Percentiles rank a stretch among this genome's conserved stretches.
phyloP scores from a whole-genome alignment of 1,140 invertebrate genomes.

The Drosophila guanche region DNA sequence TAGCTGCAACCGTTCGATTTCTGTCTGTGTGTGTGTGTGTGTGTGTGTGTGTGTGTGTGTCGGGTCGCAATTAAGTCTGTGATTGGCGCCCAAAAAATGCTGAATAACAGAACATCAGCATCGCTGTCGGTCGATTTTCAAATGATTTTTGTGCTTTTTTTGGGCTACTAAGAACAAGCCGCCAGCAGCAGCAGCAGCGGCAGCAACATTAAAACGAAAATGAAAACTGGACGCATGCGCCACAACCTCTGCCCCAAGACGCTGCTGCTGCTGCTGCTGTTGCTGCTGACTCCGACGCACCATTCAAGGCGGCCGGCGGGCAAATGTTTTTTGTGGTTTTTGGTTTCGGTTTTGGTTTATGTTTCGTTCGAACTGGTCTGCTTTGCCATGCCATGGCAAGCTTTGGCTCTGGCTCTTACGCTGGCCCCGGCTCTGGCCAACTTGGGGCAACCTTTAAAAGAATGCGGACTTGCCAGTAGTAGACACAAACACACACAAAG shows the following conservation, averaged over 20 bases:
- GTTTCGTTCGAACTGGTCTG: constrained; percentile 61
- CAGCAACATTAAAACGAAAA: constrained; percentile 52
- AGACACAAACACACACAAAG: constrained; percentile 47
- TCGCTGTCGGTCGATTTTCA: too few species aligned
- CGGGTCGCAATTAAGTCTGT: constrained; percentile 14
- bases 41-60: too few species aligned
- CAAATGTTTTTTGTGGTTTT: constrained; percentile 51
- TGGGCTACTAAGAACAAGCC: constrained; percentile 14
- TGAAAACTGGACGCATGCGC: constrained; percentile 56
- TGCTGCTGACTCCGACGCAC: constrained; percentile 8
- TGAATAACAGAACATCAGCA: too few species aligned
- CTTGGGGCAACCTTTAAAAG: constrained; percentile 75
- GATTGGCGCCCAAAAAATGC: constrained; percentile 26
- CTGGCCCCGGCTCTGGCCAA: constrained; percentile 53
- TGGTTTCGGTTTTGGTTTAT: constrained; percentile 40
- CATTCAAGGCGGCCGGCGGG: constrained; percentile 39
- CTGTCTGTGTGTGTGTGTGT: background rate
- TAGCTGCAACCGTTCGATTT: constrained; percentile 29
- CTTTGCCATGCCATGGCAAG: constrained; percentile 17
- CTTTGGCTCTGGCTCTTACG: constrained; percentile 10
- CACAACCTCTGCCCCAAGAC: constrained; percentile 30
- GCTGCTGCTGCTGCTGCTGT: too few species aligned
- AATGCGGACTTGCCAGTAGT: constrained; percentile 78
- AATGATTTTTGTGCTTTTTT: constrained; percentile 2
- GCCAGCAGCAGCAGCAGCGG: background rate